Evolutionary conservation across 2,113 vertebrate genomes (phyloP), one percentile per base, ranked within the genome.

Genomic region (Lates calcarifer): DNA sequence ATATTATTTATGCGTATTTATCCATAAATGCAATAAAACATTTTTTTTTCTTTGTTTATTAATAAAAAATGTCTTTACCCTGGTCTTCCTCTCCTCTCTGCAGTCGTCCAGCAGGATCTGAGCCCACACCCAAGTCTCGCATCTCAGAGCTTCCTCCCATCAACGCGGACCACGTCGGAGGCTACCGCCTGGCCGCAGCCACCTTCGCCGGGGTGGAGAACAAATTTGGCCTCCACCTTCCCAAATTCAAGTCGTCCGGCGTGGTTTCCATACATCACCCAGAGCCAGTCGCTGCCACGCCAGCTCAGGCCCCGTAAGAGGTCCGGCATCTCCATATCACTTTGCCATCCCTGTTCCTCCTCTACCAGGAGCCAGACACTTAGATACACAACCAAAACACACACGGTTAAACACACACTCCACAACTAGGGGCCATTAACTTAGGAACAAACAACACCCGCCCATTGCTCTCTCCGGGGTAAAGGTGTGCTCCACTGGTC

Each of bases 171-270:
- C 98, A 99, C 77, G 95, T 98, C 2, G 98, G 98, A 39, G 98
- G 98, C 85, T 99, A 98, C 91, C 96, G 96, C 87, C 96, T 99
- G 60, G 98, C 98, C 5, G 97, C 98, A 1, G 98, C 98, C 78
- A 99, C 98, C 0, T 99, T 99, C 64, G 98, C 98, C 12, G 98
- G 98, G 22, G 97, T 99, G 89, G 98, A 99, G 94, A 99, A 98
- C 93, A 99, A 99, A 90, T 99, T 99, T 70, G 98, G 98, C 64
- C 97, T 99, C 7, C 97, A 98, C 88, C 96, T 99, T 79, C 98
- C 98, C 57, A 99, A 98, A 86, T 99, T 99, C 92, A 97, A 94
- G 84, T 94, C 97, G 45, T 89, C 96, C 6, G 95, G 75, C 2
- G 81, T 94, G 58, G 72, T 90, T 33, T 90, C 94, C 82, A 95